Conservation (phyloP, 2,888 invertebrate species). For the Eupeodes latifasciatus region DNA sequence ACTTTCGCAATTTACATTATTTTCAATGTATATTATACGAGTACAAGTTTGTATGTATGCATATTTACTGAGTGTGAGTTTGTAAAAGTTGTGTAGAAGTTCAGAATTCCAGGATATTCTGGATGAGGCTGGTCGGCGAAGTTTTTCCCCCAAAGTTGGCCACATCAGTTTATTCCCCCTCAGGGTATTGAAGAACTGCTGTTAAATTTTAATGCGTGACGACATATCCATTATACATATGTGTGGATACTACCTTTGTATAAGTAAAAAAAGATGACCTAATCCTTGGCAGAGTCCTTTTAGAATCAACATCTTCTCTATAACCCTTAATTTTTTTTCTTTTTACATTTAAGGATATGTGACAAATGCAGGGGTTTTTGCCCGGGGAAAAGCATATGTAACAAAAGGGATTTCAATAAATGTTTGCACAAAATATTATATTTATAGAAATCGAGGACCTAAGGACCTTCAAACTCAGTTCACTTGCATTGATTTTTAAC, state of each 20-base stretch:
- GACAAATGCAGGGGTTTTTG: constrained; percentile 10
- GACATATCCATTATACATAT: constrained; percentile 42
- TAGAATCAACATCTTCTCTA: constrained; percentile 40
- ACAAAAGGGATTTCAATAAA: constrained; percentile 69
- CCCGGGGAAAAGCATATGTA: constrained; percentile 54
- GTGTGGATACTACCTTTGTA: too few relatives aligned
- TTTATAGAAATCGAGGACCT: constrained; percentile 47
- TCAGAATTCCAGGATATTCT: constrained; percentile 1
- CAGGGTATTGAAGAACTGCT: not conserved
- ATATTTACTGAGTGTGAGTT: constrained; percentile 2
- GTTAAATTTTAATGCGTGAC: constrained; percentile 64
- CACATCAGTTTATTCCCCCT: constrained; percentile 36
- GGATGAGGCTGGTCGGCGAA: not conserved
- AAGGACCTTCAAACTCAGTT: constrained; percentile 35
- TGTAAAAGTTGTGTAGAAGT: constrained; percentile 13
- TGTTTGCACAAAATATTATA: constrained; percentile 68
- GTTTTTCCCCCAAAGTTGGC: constrained; percentile 42
- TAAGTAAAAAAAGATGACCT: constrained; percentile 61
- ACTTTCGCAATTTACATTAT: constrained; percentile 66
- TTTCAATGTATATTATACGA: constrained; percentile 13
- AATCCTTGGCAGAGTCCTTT: constrained; percentile 60
- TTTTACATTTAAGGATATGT: constrained; percentile 30
- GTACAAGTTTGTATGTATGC: not conserved
- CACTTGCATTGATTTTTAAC: constrained; percentile 69
- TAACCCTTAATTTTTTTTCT: constrained; percentile 12